These are phyloP conservation scores for Gephyroberyx darwinii DNA, from an alignment of 2,797 vertebrate genomes.

Conservation along the genomic window DNA sequence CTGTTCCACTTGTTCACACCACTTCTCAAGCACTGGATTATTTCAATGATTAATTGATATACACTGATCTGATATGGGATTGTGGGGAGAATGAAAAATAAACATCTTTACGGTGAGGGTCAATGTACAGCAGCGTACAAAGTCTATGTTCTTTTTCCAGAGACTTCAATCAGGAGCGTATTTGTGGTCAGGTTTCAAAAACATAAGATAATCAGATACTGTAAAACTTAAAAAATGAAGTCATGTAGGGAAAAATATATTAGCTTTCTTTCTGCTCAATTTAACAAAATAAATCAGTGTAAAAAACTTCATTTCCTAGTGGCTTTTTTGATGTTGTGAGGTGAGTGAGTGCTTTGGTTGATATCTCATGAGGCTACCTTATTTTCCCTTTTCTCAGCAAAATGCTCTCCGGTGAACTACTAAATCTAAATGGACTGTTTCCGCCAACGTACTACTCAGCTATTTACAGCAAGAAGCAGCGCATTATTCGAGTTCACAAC, in stretches of 20 bases:
- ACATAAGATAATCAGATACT: neutral
- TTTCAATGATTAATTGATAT: constrained; percentile 21
- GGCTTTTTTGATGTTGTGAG: constrained; percentile 1
- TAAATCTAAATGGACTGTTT: constrained; percentile 64
- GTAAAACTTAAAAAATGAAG: neutral
- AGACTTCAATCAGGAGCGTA: neutral
- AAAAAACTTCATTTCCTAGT: constrained; percentile 22
- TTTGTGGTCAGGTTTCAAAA: constrained; percentile 10
- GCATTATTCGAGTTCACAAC: constrained; percentile 44
- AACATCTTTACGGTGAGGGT: neutral
- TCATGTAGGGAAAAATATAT: constrained; percentile 26
- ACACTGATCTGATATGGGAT: constrained; percentile 32
- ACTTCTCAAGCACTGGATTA: constrained; percentile 42
- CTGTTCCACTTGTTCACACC: constrained; percentile 25
- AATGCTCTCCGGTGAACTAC: constrained; percentile 62
- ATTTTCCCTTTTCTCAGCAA: constrained; percentile 68
- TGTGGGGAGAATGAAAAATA: constrained; percentile 5
- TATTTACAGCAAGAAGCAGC: constrained; percentile 70
- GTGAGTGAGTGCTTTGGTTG: constrained; percentile 75
- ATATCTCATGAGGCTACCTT: constrained; percentile 62
- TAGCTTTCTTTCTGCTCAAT: constrained; percentile 17
- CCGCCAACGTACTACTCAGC: constrained; percentile 44
- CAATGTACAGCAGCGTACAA: constrained; percentile 1
- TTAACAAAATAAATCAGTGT: constrained; percentile 41
- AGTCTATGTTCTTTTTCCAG: neutral